Base-by-base conservation (phyloP, 2,888 invertebrate species). In the Eupithecia dodoneata region DNA sequence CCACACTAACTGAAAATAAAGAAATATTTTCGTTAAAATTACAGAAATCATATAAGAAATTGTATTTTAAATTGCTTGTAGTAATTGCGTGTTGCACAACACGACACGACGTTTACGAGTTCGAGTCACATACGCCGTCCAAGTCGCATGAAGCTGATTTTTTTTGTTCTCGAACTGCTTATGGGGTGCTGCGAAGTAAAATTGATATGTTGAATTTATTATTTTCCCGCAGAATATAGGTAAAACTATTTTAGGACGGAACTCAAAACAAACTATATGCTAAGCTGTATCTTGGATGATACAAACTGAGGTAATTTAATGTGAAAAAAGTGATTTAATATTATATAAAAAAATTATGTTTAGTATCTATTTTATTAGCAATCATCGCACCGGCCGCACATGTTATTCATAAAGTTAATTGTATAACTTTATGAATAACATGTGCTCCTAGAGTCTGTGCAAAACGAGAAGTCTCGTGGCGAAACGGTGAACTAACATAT, bases 1-100 rank as follows among this genome's bases (percentile, higher is more conserved):
- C 18, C 7, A 18, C 0, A 45, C 69, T 63, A 79, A 67, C 79
- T 79, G 79, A 59, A 79, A 79, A 44, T 42, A 74, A 71, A 18
- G 67, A 41, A 76, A 55, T 1, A 55, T 30, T 15, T 74, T 59
- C 18, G 18, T 73, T 49, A 49, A 44, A 66, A 12, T 13, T 65
- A 30, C n/a, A 41, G 2, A 59, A 18, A 59, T 7, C 3, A 55
- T n/a, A n/a, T n/a, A 5, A 52, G 55, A 9, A 9, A 9, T 59
- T 18, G 2, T n/a, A 59, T 59, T 55, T 18, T 59, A 9, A 9
- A 3, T 18, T 2, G 5, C 52, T 59, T n/a, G 9, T 4, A n/a
- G n/a, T n/a, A 30, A 30, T 4, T 12, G 3, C n/a, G n/a, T n/a
- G n/a, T n/a, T n/a, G n/a, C n/a, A n/a, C n/a, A n/a, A 6, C 52